Conservation (phyloP, 2,113 vertebrate genomes). For the Falcunculus frontatus region DNA sequence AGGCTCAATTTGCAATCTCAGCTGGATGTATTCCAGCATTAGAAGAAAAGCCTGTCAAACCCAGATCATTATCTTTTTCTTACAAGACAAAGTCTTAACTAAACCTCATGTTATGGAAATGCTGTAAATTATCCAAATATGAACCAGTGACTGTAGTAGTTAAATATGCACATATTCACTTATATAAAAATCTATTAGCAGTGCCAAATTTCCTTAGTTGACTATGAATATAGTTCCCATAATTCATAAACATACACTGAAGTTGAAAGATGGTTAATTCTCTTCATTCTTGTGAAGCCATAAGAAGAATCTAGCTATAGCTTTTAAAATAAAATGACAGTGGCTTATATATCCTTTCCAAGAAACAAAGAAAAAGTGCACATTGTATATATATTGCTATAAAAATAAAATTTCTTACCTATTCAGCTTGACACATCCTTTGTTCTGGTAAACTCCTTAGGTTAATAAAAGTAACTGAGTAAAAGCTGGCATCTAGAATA, state of each 20-base stretch:
- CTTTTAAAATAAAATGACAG: not conserved
- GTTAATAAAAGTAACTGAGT: conserved; percentile 55
- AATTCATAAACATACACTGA: not conserved
- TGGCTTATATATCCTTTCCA: not conserved
- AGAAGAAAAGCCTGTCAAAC: not conserved
- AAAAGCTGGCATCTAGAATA: conserved; percentile 45
- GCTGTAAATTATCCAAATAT: not conserved
- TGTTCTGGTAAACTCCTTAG: conserved; percentile 49
- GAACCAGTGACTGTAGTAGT: not conserved
- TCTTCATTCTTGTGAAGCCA: not conserved
- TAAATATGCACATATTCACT: not conserved
- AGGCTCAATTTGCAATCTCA: not conserved
- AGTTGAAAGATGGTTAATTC: not conserved
- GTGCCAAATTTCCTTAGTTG: not conserved
- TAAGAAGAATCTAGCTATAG: not conserved
- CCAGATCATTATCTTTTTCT: not conserved
- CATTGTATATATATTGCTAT: not conserved
- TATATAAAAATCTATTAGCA: not conserved
- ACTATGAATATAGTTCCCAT: not conserved
- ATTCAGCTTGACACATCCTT: conserved; percentile 43
- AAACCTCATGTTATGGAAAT: not conserved
- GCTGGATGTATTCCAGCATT: not conserved
- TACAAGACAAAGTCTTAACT: not conserved
- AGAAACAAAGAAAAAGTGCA: not conserved
- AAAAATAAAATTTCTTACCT: conserved; percentile 65